Evolutionary conservation across 2,888 invertebrate species (phyloP), one percentile per base, ranked within the genome.

Genomic region (Melanostoma scalare): DNA sequence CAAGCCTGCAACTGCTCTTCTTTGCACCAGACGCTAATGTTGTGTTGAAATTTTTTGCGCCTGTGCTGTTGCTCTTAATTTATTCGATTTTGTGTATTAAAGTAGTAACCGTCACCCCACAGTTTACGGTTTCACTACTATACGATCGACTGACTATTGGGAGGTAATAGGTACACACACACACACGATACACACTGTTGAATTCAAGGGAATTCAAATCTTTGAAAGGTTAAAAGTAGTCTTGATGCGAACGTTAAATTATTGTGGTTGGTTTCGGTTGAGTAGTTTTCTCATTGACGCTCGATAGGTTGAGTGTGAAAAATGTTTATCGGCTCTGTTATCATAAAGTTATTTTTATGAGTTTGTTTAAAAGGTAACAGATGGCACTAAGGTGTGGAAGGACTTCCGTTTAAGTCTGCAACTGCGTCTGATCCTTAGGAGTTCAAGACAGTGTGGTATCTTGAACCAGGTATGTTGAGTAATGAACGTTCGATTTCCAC

Each of bases 211-310:
- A 71, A 55, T 58, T 50, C 30, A 82, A 81, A 71, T 81, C 85
- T 72, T 85, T 81, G 60, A 72, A 78, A 55, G 40, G 42, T 81
- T 65, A 73, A 74, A 74, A 71, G 58, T 69, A 61, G 72, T 71
- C 81, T 85, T 76, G n/a, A n/a, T n/a, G 81, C 75, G 77, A 78
- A 80, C 65, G 76, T 73, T 82, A 85, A 85, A 73, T 85, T 85
- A 85, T 86, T 81, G 85, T 76, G 85, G 86, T 85, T 58, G 85
- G 85, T 82, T 55, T 65, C 67, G 71, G 81, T 82, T 78, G 85
- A 85, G 44, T 78, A 46, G 81, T 78, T 78, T 76, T 72, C 69
- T 81, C 72, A 86, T 85, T 78, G 86, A 81, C 86, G 81, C 82
- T 74, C 69, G 42, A 46, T 40, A 50, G 48, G 68, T 52, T 75